Evolutionary conservation across 1,140 invertebrate species (phyloP).

Genomic region (Nasonia giraulti): DNA sequence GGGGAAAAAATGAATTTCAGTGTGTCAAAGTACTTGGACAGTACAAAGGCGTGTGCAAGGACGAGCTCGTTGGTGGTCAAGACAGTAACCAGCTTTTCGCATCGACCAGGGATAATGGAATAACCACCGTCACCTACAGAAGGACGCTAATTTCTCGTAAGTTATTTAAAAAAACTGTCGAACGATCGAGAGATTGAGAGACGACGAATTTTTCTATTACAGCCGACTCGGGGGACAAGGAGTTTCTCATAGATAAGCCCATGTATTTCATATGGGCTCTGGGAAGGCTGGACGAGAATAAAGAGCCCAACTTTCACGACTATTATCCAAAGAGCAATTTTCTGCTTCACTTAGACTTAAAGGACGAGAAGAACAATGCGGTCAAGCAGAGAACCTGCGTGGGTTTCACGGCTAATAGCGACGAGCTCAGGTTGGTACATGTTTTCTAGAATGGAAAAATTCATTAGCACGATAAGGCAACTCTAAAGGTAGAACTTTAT

Average conservation of each 20-base stretch:
- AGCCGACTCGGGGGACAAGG: slow-evolving; percentile 88
- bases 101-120: slow-evolving; percentile 81
- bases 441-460: too few relatives aligned
- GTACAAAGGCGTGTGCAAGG: slow-evolving; percentile 90
- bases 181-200: background rate
- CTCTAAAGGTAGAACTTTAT: too few relatives aligned
- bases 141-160: slow-evolving; percentile 83
- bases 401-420: slow-evolving; percentile 77
- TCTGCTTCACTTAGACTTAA: slow-evolving; percentile 76
- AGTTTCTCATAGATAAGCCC: slow-evolving; percentile 79
- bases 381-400: slow-evolving; percentile 72
- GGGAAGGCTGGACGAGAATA: slow-evolving; percentile 84
- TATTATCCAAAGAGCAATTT: slow-evolving; percentile 84
- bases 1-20: slow-evolving; percentile 65
- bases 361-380: too few relatives aligned
- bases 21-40: slow-evolving; percentile 89
- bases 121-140: slow-evolving; percentile 87
- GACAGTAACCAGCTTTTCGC: slow-evolving; percentile 87
- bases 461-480: too few relatives aligned
- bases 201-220: background rate
- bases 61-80: slow-evolving; percentile 83
- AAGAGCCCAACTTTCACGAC: slow-evolving; percentile 89
- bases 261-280: slow-evolving; percentile 90
- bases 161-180: slow-evolving; percentile 54
- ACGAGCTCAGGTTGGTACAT: slow-evolving; percentile 61